These are phyloP conservation scores for Echinarachnius parma DNA, from an alignment of 53 echinoderm and acorn worm species.

Conservation along the genomic window DNA sequence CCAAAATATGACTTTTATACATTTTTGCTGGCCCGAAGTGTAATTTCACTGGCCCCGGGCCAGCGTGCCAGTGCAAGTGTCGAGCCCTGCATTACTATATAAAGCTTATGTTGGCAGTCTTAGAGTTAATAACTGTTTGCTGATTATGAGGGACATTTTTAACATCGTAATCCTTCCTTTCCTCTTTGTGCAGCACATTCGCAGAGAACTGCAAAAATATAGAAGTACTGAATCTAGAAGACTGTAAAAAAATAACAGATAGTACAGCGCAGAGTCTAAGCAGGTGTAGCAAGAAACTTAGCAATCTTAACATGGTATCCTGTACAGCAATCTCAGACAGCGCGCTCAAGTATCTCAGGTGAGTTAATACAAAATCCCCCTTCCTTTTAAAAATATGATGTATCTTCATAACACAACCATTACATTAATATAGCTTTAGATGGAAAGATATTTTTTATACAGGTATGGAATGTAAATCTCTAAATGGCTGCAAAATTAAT, in stretches of 20 bases:
- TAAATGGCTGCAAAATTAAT: too few species aligned
- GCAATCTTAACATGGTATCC: slow-evolving; percentile 73
- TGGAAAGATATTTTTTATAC: too few species aligned
- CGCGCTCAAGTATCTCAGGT: slow-evolving; percentile 91
- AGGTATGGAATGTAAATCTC: too few species aligned
- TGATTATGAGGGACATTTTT: not conserved
- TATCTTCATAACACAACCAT: too few species aligned
- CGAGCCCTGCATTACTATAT: too few species aligned
- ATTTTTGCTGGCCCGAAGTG: too few species aligned
- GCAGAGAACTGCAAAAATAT: slow-evolving; percentile 98
- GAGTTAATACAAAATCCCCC: slow-evolving; percentile 1
- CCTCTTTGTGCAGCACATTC: slow-evolving; percentile 71
- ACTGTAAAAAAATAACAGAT: slow-evolving; percentile 95
- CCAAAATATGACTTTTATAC: too few species aligned
- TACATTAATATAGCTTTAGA: too few species aligned
- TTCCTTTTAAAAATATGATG: too few species aligned
- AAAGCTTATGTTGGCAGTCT: too few species aligned
- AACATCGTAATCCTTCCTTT: not conserved
- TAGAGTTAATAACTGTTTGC: not conserved
- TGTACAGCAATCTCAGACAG: slow-evolving; percentile 90
- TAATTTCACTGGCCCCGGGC: too few species aligned
- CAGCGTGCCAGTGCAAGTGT: too few species aligned
- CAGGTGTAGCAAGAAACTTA: slow-evolving; percentile 86
- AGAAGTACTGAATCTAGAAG: slow-evolving; percentile 82
- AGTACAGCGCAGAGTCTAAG: slow-evolving; percentile 91